Evolutionary conservation across 2,797 vertebrate genomes (phyloP).

Genomic region (Protosalanx chinensis): DNA sequence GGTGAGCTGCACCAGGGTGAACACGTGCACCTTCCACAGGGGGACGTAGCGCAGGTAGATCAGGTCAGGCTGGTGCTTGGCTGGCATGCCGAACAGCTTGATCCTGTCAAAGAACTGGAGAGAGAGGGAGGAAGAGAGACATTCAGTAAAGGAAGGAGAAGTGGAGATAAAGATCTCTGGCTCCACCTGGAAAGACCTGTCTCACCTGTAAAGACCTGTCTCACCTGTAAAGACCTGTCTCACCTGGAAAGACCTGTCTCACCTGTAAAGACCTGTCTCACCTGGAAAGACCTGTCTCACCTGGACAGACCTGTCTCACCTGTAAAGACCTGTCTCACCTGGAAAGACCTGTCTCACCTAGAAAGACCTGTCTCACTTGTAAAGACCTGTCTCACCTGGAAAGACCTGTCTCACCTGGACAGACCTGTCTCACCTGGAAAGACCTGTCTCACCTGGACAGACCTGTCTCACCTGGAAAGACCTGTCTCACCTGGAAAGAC

Average conservation of each 20-base stretch:
- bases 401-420: conserved; percentile 58
- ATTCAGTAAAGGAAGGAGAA: not conserved
- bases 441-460: no score
- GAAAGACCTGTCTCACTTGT: conserved; percentile 56
- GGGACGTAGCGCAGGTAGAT: conserved; percentile 95
- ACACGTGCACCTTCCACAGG: conserved; percentile 93
- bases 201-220: conserved; percentile 53
- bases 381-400: conserved; percentile 26
- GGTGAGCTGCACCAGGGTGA: conserved; percentile 90
- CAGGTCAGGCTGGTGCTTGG: conserved; percentile 92
- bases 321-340: conserved; percentile 51
- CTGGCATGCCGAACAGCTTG: conserved; percentile 92
- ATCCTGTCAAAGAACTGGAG: conserved; percentile 92
- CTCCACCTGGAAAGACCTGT: conserved; percentile 40
- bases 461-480: conserved; percentile 64
- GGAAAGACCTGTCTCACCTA: conserved; percentile 63
- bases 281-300: no score
- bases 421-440: no score
- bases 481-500: conserved; percentile 57
- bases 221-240: no score
- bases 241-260: no score
- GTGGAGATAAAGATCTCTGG: not conserved
- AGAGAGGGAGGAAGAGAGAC: not conserved
- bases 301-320: conserved; percentile 43
- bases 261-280: conserved; percentile 76